Conservation (phyloP, 1,140 invertebrate genomes). For the Bombyx mandarina region DNA sequence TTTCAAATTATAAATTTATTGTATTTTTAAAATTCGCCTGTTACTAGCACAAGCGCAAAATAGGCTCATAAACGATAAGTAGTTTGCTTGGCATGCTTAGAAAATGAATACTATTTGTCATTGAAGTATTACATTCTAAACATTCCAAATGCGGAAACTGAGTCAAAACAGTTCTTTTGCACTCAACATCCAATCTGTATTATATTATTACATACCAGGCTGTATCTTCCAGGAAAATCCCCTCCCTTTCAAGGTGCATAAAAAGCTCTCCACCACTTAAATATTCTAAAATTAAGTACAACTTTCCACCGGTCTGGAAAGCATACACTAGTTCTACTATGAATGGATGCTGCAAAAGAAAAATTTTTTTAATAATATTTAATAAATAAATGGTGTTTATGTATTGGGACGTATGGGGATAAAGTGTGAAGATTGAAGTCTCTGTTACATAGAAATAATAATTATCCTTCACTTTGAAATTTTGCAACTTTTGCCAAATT, state of each 20-base stretch:
- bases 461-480: too few relatives aligned
- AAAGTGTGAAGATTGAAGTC: too few relatives aligned
- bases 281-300: slow-evolving; percentile 99
- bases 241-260: slow-evolving; percentile 97
- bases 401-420: too few relatives aligned
- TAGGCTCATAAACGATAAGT: too few relatives aligned
- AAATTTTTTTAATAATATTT: background rate
- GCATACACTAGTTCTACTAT: slow-evolving; percentile 99
- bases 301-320: slow-evolving; percentile 98
- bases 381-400: too few relatives aligned
- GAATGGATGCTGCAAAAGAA: slow-evolving; percentile 91
- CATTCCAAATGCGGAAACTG: background rate
- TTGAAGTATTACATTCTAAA: background rate
- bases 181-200: slow-evolving; percentile 1
- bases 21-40: too few relatives aligned
- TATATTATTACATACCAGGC: slow-evolving; percentile 80
- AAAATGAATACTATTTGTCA: too few relatives aligned
- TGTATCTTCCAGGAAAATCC: slow-evolving; percentile 98
- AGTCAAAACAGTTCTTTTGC: background rate
- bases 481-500: too few relatives aligned
- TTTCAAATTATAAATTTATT: too few relatives aligned
- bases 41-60: too few relatives aligned
- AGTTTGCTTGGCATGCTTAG: too few relatives aligned
- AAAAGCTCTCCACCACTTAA: slow-evolving; percentile 98
- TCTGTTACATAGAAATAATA: too few relatives aligned